Conservation (phyloP, 2,888 invertebrate genomes). For the Drosophila atroscutellata region DNA sequence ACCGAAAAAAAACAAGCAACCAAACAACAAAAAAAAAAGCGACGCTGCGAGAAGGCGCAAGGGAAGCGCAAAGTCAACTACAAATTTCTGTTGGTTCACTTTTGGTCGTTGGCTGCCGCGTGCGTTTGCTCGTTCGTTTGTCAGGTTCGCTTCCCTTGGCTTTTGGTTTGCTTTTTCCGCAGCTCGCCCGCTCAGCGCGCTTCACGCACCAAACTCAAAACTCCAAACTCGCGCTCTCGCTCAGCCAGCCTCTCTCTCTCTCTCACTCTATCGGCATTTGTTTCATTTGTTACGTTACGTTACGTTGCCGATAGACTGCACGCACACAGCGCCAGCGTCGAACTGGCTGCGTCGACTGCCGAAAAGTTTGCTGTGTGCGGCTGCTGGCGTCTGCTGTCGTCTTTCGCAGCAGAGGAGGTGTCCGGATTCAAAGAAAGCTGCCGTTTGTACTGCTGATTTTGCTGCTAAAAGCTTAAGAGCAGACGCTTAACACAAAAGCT, state of each 20-base stretch:
- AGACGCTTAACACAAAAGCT: conserved; percentile 33
- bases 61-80: conserved; percentile 54
- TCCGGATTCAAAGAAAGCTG: conserved; percentile 35
- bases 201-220: conserved; percentile 19
- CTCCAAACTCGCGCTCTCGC: conserved; percentile 28
- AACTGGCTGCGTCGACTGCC: conserved; percentile 54
- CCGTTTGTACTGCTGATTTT: conserved; percentile 10
- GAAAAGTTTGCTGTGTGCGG: conserved; percentile 63
- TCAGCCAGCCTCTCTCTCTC: conserved; percentile 10
- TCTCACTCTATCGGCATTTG: conserved; percentile 18
- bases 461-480: conserved; percentile 37
- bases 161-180: conserved; percentile 17
- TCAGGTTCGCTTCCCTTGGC: conserved; percentile 10
- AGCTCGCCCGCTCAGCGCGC: conserved; percentile 42
- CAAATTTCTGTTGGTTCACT: conserved; percentile 30
- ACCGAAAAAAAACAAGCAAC: conserved; percentile 42
- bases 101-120: conserved; percentile 18
- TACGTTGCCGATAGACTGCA: conserved; percentile 63
- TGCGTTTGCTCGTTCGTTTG: conserved; percentile 12
- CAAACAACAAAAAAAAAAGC: conserved; percentile 34
- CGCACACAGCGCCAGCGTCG: conserved; percentile 81
- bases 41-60: conserved; percentile 16
- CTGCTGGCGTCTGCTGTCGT: conserved; percentile 26
- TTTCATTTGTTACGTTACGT: conserved; percentile 43
- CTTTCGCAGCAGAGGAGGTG: conserved; percentile 23